phyloP scores from a whole-genome alignment of 2,888 invertebrate species.

The Metopia argyrocephala region DNA sequence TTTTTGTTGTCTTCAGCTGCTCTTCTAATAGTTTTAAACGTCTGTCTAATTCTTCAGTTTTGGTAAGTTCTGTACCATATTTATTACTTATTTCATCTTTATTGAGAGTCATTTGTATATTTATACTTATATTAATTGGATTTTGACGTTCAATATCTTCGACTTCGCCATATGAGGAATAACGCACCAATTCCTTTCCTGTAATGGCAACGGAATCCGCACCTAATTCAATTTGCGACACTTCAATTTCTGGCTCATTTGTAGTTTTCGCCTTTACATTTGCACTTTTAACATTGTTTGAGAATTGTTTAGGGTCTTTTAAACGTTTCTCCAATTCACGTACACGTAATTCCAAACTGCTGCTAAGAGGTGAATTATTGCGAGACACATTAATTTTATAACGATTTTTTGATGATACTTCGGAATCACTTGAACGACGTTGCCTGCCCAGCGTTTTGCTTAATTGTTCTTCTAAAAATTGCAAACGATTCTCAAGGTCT shows the following conservation, averaged over 20 bases:
- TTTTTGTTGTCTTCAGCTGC: conserved; percentile 65
- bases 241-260: conserved; percentile 34
- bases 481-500: conserved; percentile 76
- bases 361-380: neutral
- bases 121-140: conserved; percentile 75
- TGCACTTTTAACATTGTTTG: conserved; percentile 68
- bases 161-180: conserved; percentile 71
- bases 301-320: conserved; percentile 69
- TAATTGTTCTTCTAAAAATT: conserved; percentile 74
- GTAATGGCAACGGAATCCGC: conserved; percentile 68
- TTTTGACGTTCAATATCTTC: conserved; percentile 70
- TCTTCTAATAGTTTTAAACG: conserved; percentile 72
- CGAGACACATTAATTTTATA: neutral
- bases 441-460: conserved; percentile 75
- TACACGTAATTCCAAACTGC: conserved; percentile 71
- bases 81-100: conserved; percentile 65
- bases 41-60: conserved; percentile 59
- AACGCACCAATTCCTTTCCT: conserved; percentile 74
- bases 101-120: conserved; percentile 74
- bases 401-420: conserved; percentile 72
- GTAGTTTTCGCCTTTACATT: conserved; percentile 55
- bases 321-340: conserved; percentile 74
- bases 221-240: conserved; percentile 45
- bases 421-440: conserved; percentile 78
- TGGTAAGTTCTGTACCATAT: conserved; percentile 68